Percentiles rank a stretch among this genome's conserved stretches.
phyloP scores from a whole-genome alignment of 2,113 vertebrate genomes.

The Alligator sinensis region DNA sequence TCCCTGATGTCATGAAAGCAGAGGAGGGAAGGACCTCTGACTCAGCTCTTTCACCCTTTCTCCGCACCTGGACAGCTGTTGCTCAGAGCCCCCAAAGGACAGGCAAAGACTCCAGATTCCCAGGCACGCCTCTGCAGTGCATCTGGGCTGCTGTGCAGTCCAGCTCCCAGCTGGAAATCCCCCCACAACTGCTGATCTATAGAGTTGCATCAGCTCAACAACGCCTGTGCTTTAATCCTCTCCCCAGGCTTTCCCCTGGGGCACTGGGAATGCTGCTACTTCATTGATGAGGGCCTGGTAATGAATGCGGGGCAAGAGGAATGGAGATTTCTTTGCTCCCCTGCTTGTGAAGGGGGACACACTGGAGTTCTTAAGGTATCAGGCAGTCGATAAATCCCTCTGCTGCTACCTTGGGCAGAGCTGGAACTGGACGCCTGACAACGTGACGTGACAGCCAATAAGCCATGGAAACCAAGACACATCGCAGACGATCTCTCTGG shows the following conservation, averaged over 20 bases:
- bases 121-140: too few relatives aligned
- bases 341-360: background rate
- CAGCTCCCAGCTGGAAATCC: background rate
- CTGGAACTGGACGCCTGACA: background rate
- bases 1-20: too few relatives aligned
- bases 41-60: background rate
- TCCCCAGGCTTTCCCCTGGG: background rate
- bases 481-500: background rate
- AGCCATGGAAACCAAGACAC: background rate
- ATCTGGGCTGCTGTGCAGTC: background rate
- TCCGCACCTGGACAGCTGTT: background rate
- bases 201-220: background rate
- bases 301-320: background rate
- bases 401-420: background rate
- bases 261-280: background rate
- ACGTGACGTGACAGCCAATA: background rate
- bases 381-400: background rate
- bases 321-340: background rate
- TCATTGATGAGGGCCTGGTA: background rate
- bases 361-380: background rate
- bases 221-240: background rate
- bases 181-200: background rate
- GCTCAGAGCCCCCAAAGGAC: background rate
- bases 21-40: background rate
- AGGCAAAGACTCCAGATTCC: too few relatives aligned